phyloP scores from a whole-genome alignment of 2,888 invertebrate species.

The Platerodrilus igneus region DNA sequence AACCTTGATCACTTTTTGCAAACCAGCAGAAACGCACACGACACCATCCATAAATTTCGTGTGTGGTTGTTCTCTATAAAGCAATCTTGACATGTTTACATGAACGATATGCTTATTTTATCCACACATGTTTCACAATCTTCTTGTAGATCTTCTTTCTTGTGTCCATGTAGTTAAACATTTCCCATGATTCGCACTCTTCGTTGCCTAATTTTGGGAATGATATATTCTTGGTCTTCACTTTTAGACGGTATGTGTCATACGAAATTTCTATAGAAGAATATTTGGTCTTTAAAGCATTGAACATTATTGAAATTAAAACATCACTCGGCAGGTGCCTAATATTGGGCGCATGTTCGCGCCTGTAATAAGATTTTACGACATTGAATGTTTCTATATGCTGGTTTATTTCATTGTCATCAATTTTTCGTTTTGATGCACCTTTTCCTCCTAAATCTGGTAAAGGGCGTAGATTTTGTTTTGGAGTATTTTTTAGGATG shows the following conservation, averaged over 20 bases:
- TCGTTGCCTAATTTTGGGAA: constrained; percentile 26
- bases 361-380: too few species aligned
- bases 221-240: constrained; percentile 22
- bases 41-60: constrained; percentile 9
- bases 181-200: constrained; percentile 27
- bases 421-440: too few species aligned
- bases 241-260: constrained; percentile 20
- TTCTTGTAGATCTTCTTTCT: constrained; percentile 17
- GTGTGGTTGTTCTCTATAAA: constrained; percentile 7
- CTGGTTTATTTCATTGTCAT: too few species aligned
- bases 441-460: too few species aligned
- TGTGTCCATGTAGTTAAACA: constrained; percentile 18
- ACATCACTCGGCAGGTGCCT: constrained; percentile 15
- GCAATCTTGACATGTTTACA: constrained; percentile 11
- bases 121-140: constrained; percentile 11
- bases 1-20: constrained; percentile 14
- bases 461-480: too few species aligned
- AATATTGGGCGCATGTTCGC: constrained; percentile 13
- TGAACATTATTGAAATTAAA: constrained; percentile 9
- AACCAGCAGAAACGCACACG: constrained; percentile 19
- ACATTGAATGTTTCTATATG: too few species aligned
- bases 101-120: constrained; percentile 15
- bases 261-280: constrained; percentile 20
- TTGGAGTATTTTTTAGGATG: too few species aligned
- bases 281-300: constrained; percentile 16